phyloP scores from a whole-genome alignment of 92 coral and sea anemone genomes.

The Epizoanthus ramosus region DNA sequence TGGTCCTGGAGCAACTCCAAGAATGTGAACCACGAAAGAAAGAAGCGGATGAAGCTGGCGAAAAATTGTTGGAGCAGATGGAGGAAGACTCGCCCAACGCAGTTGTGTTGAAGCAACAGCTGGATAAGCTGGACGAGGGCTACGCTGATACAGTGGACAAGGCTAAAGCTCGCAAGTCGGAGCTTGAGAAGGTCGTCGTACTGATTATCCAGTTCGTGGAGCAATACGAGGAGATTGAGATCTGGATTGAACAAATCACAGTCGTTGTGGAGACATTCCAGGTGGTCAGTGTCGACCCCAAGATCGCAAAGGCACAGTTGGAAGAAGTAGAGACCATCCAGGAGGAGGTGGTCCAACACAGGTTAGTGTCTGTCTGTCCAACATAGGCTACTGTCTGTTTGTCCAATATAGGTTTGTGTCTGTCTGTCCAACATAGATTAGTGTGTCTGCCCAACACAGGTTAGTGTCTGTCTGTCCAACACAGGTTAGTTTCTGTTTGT shows the following conservation, averaged over 20 bases:
- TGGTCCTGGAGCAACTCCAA: conserved; percentile 72
- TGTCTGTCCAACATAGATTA: too few relatives aligned
- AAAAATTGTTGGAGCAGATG: conserved; percentile 71
- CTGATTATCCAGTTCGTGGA: conserved; percentile 80
- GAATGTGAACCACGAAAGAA: conserved; percentile 78
- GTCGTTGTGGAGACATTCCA: conserved; percentile 73
- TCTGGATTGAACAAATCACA: conserved; percentile 79
- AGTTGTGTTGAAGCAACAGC: conserved; percentile 68
- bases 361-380: conserved; percentile 7
- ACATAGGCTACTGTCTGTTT: too few relatives aligned
- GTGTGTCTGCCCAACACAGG: too few relatives aligned
- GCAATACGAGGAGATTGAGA: conserved; percentile 80
- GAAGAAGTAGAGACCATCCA: conserved; percentile 82
- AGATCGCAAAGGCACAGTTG: conserved; percentile 74
- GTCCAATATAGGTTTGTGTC: conserved; percentile 58
- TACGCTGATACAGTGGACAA: conserved; percentile 60
- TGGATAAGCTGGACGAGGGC: conserved; percentile 63
- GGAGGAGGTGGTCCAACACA: conserved; percentile 75
- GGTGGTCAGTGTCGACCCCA: conserved; percentile 76
- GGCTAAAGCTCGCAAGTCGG: conserved; percentile 68
- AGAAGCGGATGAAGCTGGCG: conserved; percentile 73
- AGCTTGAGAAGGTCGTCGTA: conserved; percentile 69
- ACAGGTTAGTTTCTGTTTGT: conserved; percentile 13
- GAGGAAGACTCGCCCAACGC: conserved; percentile 79
- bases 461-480: conserved; percentile 38